Conservation (phyloP, 23 tunicate genomes). For the Oikopleura dioica region DNA sequence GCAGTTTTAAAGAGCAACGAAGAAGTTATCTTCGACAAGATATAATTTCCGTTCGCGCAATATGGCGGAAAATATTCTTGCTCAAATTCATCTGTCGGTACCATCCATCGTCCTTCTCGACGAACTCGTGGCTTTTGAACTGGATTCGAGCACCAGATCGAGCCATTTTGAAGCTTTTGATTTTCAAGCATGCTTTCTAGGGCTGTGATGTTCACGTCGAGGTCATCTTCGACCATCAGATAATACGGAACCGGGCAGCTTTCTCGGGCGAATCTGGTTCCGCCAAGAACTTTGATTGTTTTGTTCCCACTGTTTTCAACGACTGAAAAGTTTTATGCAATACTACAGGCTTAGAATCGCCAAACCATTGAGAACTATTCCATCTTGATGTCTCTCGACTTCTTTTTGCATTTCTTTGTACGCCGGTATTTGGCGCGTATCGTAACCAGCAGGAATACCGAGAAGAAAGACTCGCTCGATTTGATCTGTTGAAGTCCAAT, state of each 20-base stretch:
- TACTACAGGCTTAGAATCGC: no score
- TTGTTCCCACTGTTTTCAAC: background rate
- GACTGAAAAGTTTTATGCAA: no score
- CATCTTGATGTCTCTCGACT: no score
- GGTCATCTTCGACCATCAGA: background rate
- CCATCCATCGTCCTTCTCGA: slow-evolving; percentile 12
- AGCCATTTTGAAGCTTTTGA: background rate
- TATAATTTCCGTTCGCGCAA: background rate
- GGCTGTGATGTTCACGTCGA: background rate
- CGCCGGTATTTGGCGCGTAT: no score
- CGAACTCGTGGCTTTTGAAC: background rate
- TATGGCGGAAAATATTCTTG: background rate
- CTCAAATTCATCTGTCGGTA: background rate
- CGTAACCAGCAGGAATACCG: no score
- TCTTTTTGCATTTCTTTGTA: no score
- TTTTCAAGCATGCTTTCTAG: background rate
- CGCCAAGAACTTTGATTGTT: background rate
- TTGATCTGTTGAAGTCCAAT: no score
- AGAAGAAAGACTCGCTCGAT: no score
- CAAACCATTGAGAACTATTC: no score
- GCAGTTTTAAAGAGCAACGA: background rate
- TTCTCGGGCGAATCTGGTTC: background rate
- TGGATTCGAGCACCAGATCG: background rate
- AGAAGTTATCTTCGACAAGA: background rate
- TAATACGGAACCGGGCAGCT: background rate